These are phyloP conservation scores for Hycleus phaleratus DNA, from an alignment of 1,140 invertebrate species.

Conservation along the genomic window DNA sequence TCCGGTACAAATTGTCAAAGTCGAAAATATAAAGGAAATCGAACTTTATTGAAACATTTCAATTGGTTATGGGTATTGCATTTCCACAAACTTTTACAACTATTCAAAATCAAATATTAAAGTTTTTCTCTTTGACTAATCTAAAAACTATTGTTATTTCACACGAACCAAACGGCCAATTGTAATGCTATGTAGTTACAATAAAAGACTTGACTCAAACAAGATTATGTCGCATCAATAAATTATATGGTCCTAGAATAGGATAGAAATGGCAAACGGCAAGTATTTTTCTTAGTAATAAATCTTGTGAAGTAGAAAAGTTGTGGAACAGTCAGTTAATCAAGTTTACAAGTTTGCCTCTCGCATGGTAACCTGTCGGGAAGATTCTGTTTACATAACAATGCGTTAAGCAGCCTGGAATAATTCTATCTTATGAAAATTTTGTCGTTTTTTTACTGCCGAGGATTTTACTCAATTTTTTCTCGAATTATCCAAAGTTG, in stretches of 20 bases:
- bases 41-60: too few relatives aligned
- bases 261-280: not conserved
- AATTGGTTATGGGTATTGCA: too few relatives aligned
- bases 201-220: slow-evolving; percentile 4
- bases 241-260: not conserved
- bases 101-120: too few relatives aligned
- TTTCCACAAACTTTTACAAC: too few relatives aligned
- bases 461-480: too few relatives aligned
- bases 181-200: too few relatives aligned
- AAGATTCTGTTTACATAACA: slow-evolving; percentile 20
- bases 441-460: not conserved
- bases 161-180: too few relatives aligned
- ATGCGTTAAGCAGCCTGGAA: slow-evolving; percentile 18
- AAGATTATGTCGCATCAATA: not conserved
- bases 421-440: slow-evolving; percentile 14
- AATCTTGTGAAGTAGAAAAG: slow-evolving; percentile 12
- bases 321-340: slow-evolving; percentile 13
- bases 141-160: too few relatives aligned
- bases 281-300: slow-evolving; percentile 14
- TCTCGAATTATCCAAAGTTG: too few relatives aligned
- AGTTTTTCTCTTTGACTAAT: too few relatives aligned
- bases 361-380: slow-evolving; percentile 13
- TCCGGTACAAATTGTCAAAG: too few relatives aligned
- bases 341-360: slow-evolving; percentile 17
- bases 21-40: too few relatives aligned